Evolutionary conservation across 2,888 invertebrate genomes (phyloP).

Genomic region (Drosophila dives): DNA sequence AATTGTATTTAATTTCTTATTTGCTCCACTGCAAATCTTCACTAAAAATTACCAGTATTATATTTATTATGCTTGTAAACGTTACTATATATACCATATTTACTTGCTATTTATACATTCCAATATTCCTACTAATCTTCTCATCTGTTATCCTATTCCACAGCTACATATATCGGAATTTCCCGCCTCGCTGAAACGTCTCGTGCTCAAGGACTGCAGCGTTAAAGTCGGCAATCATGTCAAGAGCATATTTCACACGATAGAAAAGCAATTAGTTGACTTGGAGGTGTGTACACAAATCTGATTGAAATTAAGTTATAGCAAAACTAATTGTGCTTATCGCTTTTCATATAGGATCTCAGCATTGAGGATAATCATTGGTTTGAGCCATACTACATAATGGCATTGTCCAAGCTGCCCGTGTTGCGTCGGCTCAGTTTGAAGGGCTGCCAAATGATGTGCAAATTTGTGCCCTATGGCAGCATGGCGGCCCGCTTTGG

Average conservation of each 20-base stretch:
- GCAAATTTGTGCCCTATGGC: slow-evolving; percentile 91
- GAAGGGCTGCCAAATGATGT: slow-evolving; percentile 88
- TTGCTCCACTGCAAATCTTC: background rate
- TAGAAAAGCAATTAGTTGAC: slow-evolving; percentile 79
- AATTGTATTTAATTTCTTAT: background rate
- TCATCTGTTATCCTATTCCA: slow-evolving; percentile 20
- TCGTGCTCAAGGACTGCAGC: slow-evolving; percentile 85
- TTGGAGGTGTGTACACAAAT: slow-evolving; percentile 69
- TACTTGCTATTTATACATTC: background rate
- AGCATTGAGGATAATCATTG: slow-evolving; percentile 90
- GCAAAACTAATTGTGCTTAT: background rate
- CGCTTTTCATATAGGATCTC: slow-evolving; percentile 86
- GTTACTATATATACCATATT: background rate
- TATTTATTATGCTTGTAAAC: background rate
- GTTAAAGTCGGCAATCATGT: slow-evolving; percentile 75
- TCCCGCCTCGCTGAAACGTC: slow-evolving; percentile 87
- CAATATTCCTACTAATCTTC: background rate
- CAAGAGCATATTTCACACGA: slow-evolving; percentile 82
- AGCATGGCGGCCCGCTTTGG: slow-evolving; percentile 91
- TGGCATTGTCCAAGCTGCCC: slow-evolving; percentile 90
- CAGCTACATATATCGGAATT: slow-evolving; percentile 88
- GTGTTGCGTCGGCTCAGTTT: slow-evolving; percentile 88
- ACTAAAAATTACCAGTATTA: background rate
- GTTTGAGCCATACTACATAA: slow-evolving; percentile 90
- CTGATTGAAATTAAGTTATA: background rate